Percentiles rank a stretch among this genome's conserved stretches.
Evolutionary conservation across 37 sponge, comb jelly and placozoan genomes (phyloP).

Genomic region (Axinella damicornis): DNA sequence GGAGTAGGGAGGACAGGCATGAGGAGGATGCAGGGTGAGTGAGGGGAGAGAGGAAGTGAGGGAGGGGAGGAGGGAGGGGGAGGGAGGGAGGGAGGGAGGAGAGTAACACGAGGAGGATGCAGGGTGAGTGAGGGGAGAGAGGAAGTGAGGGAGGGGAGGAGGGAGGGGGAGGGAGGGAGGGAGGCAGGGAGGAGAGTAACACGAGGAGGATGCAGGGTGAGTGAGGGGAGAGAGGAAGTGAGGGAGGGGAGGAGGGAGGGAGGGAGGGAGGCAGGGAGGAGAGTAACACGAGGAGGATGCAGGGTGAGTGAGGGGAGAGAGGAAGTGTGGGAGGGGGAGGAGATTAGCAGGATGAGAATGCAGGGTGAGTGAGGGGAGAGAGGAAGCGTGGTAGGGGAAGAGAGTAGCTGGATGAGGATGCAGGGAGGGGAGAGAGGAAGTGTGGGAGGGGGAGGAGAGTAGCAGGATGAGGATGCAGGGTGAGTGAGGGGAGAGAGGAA

Average conservation of each 20-base stretch:
- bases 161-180: background rate
- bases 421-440: background rate
- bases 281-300: background rate
- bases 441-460: too few relatives aligned
- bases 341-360: constrained; percentile 52
- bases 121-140: too few relatives aligned
- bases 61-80: background rate
- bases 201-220: constrained; percentile 73
- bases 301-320: too few relatives aligned
- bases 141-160: too few relatives aligned
- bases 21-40: constrained; percentile 68
- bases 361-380: constrained; percentile 36
- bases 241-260: background rate
- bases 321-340: too few relatives aligned
- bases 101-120: background rate
- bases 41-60: background rate
- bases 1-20: constrained; percentile 14
- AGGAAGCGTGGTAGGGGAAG: too few relatives aligned
- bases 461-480: too few relatives aligned
- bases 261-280: background rate
- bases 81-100: background rate
- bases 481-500: background rate
- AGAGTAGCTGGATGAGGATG: too few relatives aligned
- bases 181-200: background rate
- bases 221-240: background rate